Conservation (phyloP, 1,140 invertebrate species). For the Dermatophagoides farinae region DNA sequence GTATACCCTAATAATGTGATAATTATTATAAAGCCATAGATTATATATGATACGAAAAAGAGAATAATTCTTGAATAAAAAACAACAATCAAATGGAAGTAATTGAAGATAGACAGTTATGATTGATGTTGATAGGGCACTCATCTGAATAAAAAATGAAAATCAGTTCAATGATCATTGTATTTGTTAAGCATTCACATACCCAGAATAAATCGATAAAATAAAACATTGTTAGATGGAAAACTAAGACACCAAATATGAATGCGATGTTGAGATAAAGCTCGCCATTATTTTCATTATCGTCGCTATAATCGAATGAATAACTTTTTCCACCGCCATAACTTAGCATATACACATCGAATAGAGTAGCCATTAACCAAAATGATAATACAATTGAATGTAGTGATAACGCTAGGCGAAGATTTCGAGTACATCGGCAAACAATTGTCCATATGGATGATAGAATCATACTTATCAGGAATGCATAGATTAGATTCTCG, state of each 20-base stretch:
- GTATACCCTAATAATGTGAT: constrained; percentile 30
- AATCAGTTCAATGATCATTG: neutral
- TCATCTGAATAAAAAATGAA: neutral
- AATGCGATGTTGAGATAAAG: neutral
- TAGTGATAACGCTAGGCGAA: neutral
- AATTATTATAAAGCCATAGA: constrained; percentile 84
- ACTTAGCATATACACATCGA: neutral
- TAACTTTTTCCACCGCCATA: neutral
- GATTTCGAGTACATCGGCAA: neutral
- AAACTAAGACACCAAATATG: neutral
- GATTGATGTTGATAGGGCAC: neutral
- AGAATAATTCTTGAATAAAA: neutral
- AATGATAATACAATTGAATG: neutral
- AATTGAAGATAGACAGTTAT: neutral
- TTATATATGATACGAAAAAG: constrained; percentile 42
- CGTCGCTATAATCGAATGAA: neutral
- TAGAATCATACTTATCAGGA: neutral
- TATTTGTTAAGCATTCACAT: neutral
- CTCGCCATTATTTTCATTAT: neutral
- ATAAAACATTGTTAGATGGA: neutral
- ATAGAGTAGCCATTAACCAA: neutral
- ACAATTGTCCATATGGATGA: neutral
- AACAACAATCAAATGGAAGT: neutral
- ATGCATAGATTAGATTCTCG: neutral
- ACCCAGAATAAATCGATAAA: constrained; percentile 4